phyloP scores from a whole-genome alignment of 23 tunicate genomes.

The Styela clava region DNA sequence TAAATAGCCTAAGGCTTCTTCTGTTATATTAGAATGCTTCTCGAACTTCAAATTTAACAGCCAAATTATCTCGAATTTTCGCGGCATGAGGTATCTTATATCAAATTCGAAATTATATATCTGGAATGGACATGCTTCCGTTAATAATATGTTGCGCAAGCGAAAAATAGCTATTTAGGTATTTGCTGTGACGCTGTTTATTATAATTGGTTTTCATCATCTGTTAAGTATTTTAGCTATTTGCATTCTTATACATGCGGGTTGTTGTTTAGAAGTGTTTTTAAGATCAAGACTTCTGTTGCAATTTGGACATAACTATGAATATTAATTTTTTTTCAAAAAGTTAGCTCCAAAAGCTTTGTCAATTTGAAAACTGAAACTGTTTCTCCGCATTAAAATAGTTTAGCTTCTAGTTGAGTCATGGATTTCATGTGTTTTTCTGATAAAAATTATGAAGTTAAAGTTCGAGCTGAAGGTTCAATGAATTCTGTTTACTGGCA shows the following conservation, averaged over 20 bases:
- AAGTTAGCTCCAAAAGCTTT: too few species aligned
- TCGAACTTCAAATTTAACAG: neutral
- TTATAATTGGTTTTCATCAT: neutral
- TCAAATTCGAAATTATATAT: neutral
- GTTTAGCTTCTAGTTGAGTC: too few species aligned
- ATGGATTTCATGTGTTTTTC: constrained; percentile 42
- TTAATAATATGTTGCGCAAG: neutral
- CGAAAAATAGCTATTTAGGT: neutral
- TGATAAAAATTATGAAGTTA: constrained; percentile 35
- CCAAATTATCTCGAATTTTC: neutral
- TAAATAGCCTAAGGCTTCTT: neutral
- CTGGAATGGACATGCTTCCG: neutral
- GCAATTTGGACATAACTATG: too few species aligned
- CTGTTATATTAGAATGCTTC: too few species aligned
- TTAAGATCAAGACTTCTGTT: too few species aligned
- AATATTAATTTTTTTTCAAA: too few species aligned
- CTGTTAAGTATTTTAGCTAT: too few species aligned
- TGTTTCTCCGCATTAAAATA: too few species aligned
- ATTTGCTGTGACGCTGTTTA: neutral
- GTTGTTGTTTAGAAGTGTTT: too few species aligned
- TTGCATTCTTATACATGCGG: too few species aligned
- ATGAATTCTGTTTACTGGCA: constrained; percentile 42
- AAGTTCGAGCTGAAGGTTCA: constrained; percentile 29
- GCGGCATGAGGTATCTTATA: neutral
- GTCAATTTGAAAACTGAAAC: too few species aligned